These are phyloP conservation scores for Archivesica marissinica DNA, from an alignment of 1,140 invertebrate species.

Conservation along the genomic window DNA sequence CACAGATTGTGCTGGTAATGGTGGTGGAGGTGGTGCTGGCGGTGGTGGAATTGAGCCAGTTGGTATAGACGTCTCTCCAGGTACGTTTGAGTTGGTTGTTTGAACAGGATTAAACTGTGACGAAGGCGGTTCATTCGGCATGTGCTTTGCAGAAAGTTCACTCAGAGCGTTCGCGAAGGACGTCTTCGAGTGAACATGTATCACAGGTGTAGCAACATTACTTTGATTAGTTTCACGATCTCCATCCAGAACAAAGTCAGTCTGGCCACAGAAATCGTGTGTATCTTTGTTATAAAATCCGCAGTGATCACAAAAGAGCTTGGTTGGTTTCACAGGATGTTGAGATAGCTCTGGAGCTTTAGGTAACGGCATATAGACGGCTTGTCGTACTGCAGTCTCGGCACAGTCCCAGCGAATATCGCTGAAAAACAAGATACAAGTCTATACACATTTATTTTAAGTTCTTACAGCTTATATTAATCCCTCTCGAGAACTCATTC, in stretches of 20 bases:
- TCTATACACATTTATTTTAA: too few relatives aligned
- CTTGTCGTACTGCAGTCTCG: conserved; percentile 55
- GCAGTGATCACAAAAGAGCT: conserved; percentile 61
- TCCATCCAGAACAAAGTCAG: not conserved
- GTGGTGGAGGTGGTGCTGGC: conserved; percentile 24
- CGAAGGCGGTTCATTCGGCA: not conserved
- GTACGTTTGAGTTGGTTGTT: not conserved
- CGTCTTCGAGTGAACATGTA: conserved; percentile 25
- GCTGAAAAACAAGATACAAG: not conserved
- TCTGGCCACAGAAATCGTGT: conserved; percentile 14
- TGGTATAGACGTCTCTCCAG: not conserved
- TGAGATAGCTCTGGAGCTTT: not conserved
- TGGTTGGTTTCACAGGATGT: not conserved
- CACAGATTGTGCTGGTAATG: not conserved
- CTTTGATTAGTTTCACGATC: not conserved
- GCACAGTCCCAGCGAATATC: conserved; percentile 62
- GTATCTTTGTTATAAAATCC: conserved; percentile 42
- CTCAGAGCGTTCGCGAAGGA: conserved; percentile 41
- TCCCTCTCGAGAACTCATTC: too few relatives aligned
- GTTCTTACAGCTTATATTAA: too few relatives aligned
- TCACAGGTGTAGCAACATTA: conserved; percentile 39
- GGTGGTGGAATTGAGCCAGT: not conserved
- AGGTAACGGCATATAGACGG: conserved; percentile 55
- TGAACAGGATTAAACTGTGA: not conserved
- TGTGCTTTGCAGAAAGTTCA: conserved; percentile 41